These are phyloP conservation scores for Urocolius indicus DNA, from an alignment of 2,113 vertebrate genomes.

Conservation along the genomic window DNA sequence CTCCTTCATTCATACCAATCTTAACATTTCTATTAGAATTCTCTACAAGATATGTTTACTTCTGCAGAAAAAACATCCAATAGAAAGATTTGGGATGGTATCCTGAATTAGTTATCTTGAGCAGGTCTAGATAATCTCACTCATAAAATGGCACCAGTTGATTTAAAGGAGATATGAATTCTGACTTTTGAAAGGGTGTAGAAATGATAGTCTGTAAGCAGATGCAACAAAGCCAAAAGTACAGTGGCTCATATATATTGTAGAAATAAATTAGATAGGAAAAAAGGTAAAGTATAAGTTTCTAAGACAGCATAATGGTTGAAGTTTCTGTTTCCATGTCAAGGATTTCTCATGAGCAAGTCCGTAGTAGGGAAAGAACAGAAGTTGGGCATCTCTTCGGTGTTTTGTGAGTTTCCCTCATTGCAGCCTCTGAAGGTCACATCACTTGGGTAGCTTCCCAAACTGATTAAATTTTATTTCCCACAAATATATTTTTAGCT, in stretches of 20 bases:
- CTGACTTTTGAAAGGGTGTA: not conserved
- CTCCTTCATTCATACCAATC: not conserved
- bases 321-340: not conserved
- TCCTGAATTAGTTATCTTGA: not conserved
- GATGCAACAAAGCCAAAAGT: not conserved
- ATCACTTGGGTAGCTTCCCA: not conserved
- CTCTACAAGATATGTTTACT: not conserved
- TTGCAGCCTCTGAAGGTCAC: not conserved
- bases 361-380: not conserved
- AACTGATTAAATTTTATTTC: not conserved
- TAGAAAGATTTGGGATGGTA: not conserved
- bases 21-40: not conserved
- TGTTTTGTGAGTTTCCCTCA: not conserved
- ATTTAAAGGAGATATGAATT: not conserved
- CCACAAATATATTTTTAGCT: not conserved
- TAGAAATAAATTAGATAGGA: not conserved
- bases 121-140: not conserved
- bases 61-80: not conserved
- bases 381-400: not conserved
- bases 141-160: not conserved
- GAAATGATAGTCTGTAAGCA: not conserved
- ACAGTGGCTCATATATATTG: not conserved
- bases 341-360: not conserved
- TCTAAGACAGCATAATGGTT: not conserved
- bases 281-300: rapidly evolving